Conservation (phyloP, 2,888 invertebrate genomes). For the Erebia palarica region DNA sequence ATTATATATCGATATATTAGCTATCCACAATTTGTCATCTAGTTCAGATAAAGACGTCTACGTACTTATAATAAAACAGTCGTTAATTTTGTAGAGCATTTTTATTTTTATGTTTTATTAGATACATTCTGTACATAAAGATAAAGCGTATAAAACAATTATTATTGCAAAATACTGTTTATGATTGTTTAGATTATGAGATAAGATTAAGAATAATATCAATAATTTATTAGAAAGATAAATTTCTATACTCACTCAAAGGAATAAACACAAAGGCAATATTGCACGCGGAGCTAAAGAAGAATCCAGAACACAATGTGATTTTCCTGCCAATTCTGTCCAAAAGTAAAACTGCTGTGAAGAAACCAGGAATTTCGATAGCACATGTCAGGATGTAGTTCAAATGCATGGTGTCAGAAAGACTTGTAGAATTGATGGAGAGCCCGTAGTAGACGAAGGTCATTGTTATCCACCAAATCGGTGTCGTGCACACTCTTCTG, state of each 20-base stretch:
- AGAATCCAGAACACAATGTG: slow-evolving; percentile 43
- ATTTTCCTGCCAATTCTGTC: slow-evolving; percentile 63
- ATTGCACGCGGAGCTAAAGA: slow-evolving; percentile 40
- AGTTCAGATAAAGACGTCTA: background rate
- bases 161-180: background rate
- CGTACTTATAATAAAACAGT: background rate
- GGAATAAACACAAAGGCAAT: slow-evolving; percentile 42
- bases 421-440: slow-evolving; percentile 85
- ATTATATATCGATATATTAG: too few relatives aligned
- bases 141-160: background rate
- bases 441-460: slow-evolving; percentile 88
- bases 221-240: background rate
- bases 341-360: slow-evolving; percentile 82
- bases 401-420: slow-evolving; percentile 86
- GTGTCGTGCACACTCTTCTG: slow-evolving; percentile 80
- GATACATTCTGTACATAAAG: background rate
- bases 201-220: background rate
- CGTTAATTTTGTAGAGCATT: background rate
- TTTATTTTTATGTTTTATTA: background rate
- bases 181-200: background rate
- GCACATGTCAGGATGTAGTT: slow-evolving; percentile 83
- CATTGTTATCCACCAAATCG: slow-evolving; percentile 87
- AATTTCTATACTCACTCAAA: slow-evolving; percentile 42
- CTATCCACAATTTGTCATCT: background rate
- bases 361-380: slow-evolving; percentile 85